Conservation (phyloP, 2,797 vertebrate species). For the Hydrophis major region DNA sequence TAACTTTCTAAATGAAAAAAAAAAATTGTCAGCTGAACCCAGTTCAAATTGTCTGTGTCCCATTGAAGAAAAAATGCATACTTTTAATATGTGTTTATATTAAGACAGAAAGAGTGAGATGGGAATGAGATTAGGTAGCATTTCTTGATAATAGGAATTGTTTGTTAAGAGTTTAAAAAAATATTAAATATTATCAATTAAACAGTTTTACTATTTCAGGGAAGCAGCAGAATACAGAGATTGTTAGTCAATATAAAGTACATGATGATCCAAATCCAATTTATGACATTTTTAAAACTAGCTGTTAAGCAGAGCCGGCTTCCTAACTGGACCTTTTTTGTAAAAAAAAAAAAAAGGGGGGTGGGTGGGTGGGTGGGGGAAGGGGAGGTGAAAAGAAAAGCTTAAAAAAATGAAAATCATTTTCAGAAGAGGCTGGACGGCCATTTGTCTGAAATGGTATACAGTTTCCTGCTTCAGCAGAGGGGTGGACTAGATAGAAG, state of each 20-base stretch:
- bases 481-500: no score
- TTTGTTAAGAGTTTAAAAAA: not conserved
- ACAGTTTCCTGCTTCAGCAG: no score
- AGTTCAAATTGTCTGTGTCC: not conserved
- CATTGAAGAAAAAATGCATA: not conserved
- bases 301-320: no score
- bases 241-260: not conserved
- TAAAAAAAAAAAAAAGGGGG: no score
- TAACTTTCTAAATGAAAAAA: not conserved
- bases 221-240: not conserved
- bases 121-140: not conserved
- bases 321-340: no score
- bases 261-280: not conserved
- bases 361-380: no score
- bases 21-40: not conserved
- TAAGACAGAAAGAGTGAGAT: not conserved
- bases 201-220: not conserved
- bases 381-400: no score
- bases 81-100: not conserved
- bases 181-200: not conserved
- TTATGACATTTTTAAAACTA: no score
- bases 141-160: not conserved
- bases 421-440: no score
- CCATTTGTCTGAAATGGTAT: no score
- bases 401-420: no score